Conservation (phyloP, 1,140 invertebrate species). For the Radopholus similis region DNA sequence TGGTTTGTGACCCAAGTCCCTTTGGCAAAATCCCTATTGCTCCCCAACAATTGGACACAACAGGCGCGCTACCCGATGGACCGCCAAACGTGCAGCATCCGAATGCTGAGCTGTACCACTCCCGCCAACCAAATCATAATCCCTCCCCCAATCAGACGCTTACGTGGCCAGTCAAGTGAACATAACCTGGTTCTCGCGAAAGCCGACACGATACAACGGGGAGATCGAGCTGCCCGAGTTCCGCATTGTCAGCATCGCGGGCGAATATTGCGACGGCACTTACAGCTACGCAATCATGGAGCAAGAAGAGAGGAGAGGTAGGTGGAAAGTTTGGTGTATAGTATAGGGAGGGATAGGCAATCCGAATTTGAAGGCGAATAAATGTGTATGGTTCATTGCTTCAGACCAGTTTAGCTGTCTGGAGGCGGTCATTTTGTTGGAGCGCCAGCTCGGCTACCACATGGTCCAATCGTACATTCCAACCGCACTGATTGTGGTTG, state of each 20-base stretch:
- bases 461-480: slow-evolving; percentile 82
- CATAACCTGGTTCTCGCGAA: slow-evolving; percentile 48
- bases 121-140: background rate
- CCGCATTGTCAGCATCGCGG: slow-evolving; percentile 37
- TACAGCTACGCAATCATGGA: slow-evolving; percentile 57
- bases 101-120: slow-evolving; percentile 36
- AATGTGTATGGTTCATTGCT: slow-evolving; percentile 22
- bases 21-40: background rate
- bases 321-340: too few relatives aligned
- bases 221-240: slow-evolving; percentile 56
- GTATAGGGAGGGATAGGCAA: too few relatives aligned
- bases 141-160: slow-evolving; percentile 39
- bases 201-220: slow-evolving; percentile 49
- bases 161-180: slow-evolving; percentile 55
- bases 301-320: slow-evolving; percentile 42
- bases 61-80: slow-evolving; percentile 55
- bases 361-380: background rate
- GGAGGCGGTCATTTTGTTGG: slow-evolving; percentile 74
- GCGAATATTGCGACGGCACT: slow-evolving; percentile 54
- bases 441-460: slow-evolving; percentile 80
- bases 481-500: slow-evolving; percentile 75
- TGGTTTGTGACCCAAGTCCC: background rate
- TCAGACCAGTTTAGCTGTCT: slow-evolving; percentile 68
- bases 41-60: background rate
- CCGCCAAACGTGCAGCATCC: slow-evolving; percentile 45